Evolutionary conservation across 2,888 invertebrate genomes (phyloP), one percentile per base, ranked within the genome.

Genomic region (Aspidapion aeneum): DNA sequence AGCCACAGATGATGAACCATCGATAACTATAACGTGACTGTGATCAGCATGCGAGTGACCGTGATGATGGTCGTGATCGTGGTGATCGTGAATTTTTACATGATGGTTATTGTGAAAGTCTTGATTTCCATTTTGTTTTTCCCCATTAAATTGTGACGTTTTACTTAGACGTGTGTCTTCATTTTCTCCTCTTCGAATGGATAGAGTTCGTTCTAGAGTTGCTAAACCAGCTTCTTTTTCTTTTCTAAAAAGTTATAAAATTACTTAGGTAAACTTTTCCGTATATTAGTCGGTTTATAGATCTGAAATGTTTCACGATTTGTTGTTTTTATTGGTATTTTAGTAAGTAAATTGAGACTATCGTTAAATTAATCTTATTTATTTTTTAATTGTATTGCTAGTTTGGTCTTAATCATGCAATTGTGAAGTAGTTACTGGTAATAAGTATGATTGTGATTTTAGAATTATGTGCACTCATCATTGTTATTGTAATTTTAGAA

Each of bases 151-250:
- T 50, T 12, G n/a, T 52, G 63, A 63, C 1, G 61, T 63, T 19
- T 63, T 61, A 12, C 52, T 55, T 1, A 56, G 54, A 49, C 58
- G 55, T 18, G 5, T 18, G 3, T 63, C 61, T 62, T 21, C 61
- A 56, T 48, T 66, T 56, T 75, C 75, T 1, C 75, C 74, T 7
- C 77, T 68, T 19, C 78, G 70, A 48, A 79, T 73, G 3, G 77
- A 78, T 3, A 79, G 66, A 18, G 76, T 77, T 56, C 78, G 71
- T 49, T 74, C 72, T 3, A 81, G 63, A 0, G 73, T 68, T 1
- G 68, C 69, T 60, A 75, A 51, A 17, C 52, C 22, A 12, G 56
- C 57, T 18, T 35, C 49, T 49, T 61, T 68, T 71, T 54, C 74
- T 72, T 59, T 71, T 78, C 65, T 76, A 7, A 61, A 64, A 55